Percentiles rank a stretch among this genome's conserved stretches.
Conservation (phyloP, 2,797 vertebrate species). For the Cichlasoma orientale region DNA sequence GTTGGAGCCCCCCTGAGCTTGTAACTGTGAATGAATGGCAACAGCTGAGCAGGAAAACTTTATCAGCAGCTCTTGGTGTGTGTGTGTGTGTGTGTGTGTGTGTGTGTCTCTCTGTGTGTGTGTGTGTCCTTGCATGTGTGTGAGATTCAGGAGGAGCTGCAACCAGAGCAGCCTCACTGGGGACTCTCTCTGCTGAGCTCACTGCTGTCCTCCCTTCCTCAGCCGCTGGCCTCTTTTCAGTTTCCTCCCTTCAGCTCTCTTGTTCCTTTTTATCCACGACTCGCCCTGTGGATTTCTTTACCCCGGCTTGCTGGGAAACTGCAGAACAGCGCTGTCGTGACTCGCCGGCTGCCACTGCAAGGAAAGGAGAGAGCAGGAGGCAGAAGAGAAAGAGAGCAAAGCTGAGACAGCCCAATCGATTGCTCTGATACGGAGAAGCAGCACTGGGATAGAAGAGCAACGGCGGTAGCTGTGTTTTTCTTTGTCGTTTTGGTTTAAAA, state of each 20-base stretch:
- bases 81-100: slow-evolving; percentile 30
- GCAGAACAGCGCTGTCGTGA: slow-evolving; percentile 61
- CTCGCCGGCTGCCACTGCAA: slow-evolving; percentile 63
- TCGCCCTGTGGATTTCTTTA: slow-evolving; percentile 49
- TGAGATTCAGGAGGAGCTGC: slow-evolving; percentile 70
- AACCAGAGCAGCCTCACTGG: slow-evolving; percentile 68
- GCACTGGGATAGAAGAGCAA: slow-evolving; percentile 11
- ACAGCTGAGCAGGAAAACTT: slow-evolving; percentile 85
- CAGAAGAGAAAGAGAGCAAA: slow-evolving; percentile 33
- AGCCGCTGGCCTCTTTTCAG: slow-evolving; percentile 55
- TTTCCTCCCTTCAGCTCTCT: slow-evolving; percentile 32
- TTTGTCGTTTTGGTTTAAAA: background rate
- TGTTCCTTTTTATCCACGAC: slow-evolving; percentile 31
- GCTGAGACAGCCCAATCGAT: slow-evolving; percentile 59
- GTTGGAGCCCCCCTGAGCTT: slow-evolving; percentile 45
- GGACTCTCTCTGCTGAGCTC: slow-evolving; percentile 54
- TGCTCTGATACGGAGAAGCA: slow-evolving; percentile 34
- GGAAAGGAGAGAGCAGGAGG: slow-evolving; percentile 48
- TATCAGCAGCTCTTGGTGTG: slow-evolving; percentile 64
- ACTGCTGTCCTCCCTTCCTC: slow-evolving; percentile 58
- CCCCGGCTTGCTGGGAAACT: slow-evolving; percentile 30
- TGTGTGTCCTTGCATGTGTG: slow-evolving; percentile 16
- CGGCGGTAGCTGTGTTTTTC: slow-evolving; percentile 21
- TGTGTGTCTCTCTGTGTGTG: slow-evolving; percentile 7
- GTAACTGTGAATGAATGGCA: slow-evolving; percentile 79